Evolutionary conservation across 2,113 vertebrate genomes (phyloP).

Genomic region (Microcebus murinus): DNA sequence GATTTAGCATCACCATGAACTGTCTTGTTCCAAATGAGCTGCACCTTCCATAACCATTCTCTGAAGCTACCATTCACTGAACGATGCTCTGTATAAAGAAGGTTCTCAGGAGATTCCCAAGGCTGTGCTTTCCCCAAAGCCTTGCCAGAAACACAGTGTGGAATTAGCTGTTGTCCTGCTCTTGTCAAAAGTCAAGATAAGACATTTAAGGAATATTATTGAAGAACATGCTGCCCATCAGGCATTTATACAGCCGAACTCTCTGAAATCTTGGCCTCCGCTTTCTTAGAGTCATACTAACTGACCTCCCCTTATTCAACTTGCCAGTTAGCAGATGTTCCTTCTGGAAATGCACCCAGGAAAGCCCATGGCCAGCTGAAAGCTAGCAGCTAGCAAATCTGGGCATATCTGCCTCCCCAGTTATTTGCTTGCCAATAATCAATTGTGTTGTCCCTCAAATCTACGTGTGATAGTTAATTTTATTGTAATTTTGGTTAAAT

Average conservation of each 20-base stretch:
- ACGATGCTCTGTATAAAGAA: background rate
- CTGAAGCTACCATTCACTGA: background rate
- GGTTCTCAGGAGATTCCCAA: background rate
- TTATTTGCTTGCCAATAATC: background rate
- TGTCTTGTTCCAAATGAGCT: background rate
- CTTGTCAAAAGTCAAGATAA: background rate
- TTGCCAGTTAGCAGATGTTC: background rate
- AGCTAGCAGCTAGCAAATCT: background rate
- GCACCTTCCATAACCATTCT: background rate
- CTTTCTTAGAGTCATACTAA: background rate
- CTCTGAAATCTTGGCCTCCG: slow-evolving; percentile 10
- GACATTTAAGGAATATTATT: background rate
- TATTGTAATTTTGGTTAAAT: slow-evolving; percentile 7
- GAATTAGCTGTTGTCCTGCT: background rate
- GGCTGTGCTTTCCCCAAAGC: background rate
- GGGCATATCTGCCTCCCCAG: background rate
- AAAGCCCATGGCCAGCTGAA: background rate
- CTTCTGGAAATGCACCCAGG: background rate
- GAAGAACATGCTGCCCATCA: background rate
- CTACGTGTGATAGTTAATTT: background rate
- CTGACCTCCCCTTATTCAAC: background rate
- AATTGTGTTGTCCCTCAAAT: slow-evolving; percentile 10
- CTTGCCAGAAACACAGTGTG: background rate
- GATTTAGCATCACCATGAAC: background rate
- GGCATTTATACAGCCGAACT: background rate